Percentiles rank a stretch among this genome's conserved stretches.
phyloP scores from a whole-genome alignment of 1,140 invertebrate species.

The Drosophila micromelanica region DNA sequence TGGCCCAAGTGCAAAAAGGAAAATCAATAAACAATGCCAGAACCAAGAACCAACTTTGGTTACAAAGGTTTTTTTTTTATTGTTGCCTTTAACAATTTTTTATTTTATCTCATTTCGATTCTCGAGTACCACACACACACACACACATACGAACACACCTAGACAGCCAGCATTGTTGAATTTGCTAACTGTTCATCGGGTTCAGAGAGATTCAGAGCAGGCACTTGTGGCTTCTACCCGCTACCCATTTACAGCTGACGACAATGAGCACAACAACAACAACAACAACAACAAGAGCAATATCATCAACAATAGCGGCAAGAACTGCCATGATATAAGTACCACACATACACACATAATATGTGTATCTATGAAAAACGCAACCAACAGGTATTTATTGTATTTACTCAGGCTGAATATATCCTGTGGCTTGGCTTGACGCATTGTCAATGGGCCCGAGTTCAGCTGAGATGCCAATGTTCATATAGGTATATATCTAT shows the following conservation, averaged over 20 bases:
- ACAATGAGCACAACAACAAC: conserved; percentile 33
- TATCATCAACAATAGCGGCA: conserved; percentile 61
- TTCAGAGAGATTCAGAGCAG: conserved; percentile 22
- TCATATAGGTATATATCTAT: background rate
- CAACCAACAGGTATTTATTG: conserved; percentile 80
- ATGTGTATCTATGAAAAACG: conserved; percentile 33
- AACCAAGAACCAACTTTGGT: conserved; percentile 30
- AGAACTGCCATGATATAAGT: conserved; percentile 47
- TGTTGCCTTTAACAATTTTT: conserved; percentile 42
- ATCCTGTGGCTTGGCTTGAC: conserved; percentile 74
- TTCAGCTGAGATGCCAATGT: conserved; percentile 24
- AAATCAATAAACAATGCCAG: conserved; percentile 71
- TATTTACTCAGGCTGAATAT: conserved; percentile 77
- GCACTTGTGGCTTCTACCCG: conserved; percentile 50
- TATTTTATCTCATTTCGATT: conserved; percentile 35
- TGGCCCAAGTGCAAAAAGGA: conserved; percentile 55
- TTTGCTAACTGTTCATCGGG: conserved; percentile 47
- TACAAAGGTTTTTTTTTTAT: conserved; percentile 34
- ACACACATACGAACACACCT: background rate
- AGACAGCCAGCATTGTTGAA: conserved; percentile 34
- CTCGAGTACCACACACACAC: conserved; percentile 34
- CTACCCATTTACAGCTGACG: conserved; percentile 35
- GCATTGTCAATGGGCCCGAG: conserved; percentile 69
- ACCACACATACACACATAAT: conserved; percentile 26
- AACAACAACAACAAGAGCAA: conserved; percentile 36